phyloP scores from a whole-genome alignment of 2,113 vertebrate species.

The Gymnorhina tibicen region DNA sequence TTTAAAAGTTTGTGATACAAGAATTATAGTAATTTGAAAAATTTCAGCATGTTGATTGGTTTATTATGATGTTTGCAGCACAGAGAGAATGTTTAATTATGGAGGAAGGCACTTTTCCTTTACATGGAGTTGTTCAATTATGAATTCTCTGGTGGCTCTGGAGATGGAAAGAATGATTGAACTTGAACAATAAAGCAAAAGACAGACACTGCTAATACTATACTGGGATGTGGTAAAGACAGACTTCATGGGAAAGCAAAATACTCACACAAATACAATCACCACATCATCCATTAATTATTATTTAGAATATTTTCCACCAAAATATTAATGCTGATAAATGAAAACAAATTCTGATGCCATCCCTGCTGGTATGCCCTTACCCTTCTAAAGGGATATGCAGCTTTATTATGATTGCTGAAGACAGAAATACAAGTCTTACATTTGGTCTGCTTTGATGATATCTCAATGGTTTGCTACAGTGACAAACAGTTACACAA shows the following conservation, averaged over 20 bases:
- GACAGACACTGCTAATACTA: neutral
- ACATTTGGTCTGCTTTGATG: neutral
- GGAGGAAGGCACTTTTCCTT: neutral
- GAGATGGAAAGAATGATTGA: neutral
- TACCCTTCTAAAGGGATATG: neutral
- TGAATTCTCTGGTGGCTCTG: neutral
- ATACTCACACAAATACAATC: neutral
- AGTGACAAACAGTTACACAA: neutral
- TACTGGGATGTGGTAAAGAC: neutral
- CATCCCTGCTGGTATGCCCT: neutral
- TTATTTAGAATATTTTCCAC: slow-evolving; percentile 10
- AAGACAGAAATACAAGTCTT: neutral
- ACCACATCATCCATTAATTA: slow-evolving; percentile 37
- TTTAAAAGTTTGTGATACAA: neutral
- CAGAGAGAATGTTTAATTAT: neutral
- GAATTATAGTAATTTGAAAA: neutral
- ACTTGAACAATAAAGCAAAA: neutral
- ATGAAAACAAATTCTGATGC: neutral
- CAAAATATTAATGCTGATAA: neutral
- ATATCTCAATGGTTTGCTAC: neutral
- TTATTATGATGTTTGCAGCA: neutral
- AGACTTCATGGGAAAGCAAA: neutral
- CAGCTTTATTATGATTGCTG: neutral
- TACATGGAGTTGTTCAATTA: neutral
- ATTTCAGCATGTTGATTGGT: neutral